A percentile compares a stretch with the other conserved stretches of the same genome.
Evolutionary conservation across 2,797 vertebrate genomes (phyloP).

Genomic region (Ptychadena robeensis): DNA sequence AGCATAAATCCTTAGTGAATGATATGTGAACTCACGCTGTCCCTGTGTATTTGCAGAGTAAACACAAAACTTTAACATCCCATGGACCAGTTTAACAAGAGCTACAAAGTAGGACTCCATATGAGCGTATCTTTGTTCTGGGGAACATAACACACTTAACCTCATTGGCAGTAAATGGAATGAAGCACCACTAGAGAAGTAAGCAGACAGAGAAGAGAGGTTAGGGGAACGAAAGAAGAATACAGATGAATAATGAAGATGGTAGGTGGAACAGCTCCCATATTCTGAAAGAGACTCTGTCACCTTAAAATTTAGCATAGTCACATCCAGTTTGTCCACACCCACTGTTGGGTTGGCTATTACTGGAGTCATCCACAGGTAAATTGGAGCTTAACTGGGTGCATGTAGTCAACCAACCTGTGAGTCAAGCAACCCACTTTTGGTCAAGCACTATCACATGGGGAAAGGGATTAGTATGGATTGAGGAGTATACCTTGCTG

Average conservation of each 20-base stretch:
- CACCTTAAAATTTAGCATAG: too few relatives aligned
- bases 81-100: constrained; percentile 35
- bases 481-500: too few relatives aligned
- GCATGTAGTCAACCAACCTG: too few relatives aligned
- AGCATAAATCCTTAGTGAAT: constrained; percentile 34
- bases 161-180: background rate
- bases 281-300: too few relatives aligned
- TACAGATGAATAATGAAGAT: background rate
- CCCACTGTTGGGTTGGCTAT: too few relatives aligned
- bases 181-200: constrained; percentile 10
- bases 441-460: too few relatives aligned
- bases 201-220: constrained; percentile 12
- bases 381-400: too few relatives aligned
- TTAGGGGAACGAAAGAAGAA: background rate
- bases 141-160: constrained; percentile 6
- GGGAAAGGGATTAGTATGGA: too few relatives aligned
- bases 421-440: too few relatives aligned
- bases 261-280: too few relatives aligned
- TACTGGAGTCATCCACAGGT: too few relatives aligned
- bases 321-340: too few relatives aligned
- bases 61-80: constrained; percentile 21
- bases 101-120: constrained; percentile 22
- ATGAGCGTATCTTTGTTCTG: background rate
- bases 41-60: constrained; percentile 25
- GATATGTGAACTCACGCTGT: constrained; percentile 19